These are phyloP conservation scores for Chaetodon trifascialis DNA, from an alignment of 2,113 vertebrate species.

Conservation along the genomic window DNA sequence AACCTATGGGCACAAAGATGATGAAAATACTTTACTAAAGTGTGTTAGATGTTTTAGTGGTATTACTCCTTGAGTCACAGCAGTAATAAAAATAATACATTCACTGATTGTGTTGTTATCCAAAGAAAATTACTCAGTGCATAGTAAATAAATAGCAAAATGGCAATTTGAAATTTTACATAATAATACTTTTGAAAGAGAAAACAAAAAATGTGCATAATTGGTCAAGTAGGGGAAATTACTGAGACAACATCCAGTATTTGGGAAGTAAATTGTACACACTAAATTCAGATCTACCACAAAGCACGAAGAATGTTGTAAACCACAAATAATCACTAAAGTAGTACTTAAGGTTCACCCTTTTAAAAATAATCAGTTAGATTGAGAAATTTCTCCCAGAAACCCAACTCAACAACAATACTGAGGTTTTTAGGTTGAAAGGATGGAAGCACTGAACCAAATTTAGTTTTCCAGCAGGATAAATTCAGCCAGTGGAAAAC, in stretches of 20 bases:
- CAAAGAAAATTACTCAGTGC: background rate
- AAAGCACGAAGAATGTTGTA: background rate
- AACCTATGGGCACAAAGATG: constrained; percentile 10
- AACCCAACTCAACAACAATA: background rate
- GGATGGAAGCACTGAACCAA: background rate
- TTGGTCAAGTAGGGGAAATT: background rate
- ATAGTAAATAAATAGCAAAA: background rate
- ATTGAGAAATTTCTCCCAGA: background rate
- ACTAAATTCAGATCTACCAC: background rate
- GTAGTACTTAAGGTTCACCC: background rate
- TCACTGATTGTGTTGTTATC: constrained; percentile 1
- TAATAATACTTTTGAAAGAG: background rate
- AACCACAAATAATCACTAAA: background rate
- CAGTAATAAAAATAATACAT: background rate
- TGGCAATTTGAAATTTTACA: background rate
- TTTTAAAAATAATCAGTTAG: background rate
- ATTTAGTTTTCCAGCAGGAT: background rate
- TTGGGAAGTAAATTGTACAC: background rate
- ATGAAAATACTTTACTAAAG: constrained; percentile 6
- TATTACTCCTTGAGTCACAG: background rate
- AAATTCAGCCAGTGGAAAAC: background rate
- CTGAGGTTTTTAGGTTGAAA: background rate
- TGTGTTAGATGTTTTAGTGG: constrained; percentile 18
- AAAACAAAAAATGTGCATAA: background rate
- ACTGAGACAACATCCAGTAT: background rate